phyloP scores from a whole-genome alignment of 1,140 invertebrate species.

The Micrasema minimum region DNA sequence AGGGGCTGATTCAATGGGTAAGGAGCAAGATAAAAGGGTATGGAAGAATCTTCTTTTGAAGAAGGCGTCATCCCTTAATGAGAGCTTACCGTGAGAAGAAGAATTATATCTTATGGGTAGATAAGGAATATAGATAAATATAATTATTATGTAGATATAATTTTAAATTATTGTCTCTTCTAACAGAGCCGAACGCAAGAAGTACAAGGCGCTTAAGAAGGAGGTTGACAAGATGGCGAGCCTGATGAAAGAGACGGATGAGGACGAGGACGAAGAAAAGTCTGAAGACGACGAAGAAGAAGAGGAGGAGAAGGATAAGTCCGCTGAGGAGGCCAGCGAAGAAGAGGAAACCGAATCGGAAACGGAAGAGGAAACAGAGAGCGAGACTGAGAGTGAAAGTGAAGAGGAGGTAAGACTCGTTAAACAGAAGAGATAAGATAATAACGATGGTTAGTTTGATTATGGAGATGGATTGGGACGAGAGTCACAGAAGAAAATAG shows the following conservation, averaged over 20 bases:
- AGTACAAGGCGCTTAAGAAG: constrained; percentile 81
- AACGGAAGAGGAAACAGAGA: constrained; percentile 68
- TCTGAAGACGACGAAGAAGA: constrained; percentile 74
- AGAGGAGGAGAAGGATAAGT: constrained; percentile 73
- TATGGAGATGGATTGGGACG: constrained; percentile 81
- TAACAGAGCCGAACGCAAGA: constrained; percentile 77
- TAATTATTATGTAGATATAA: too few relatives aligned
- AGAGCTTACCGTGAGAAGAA: too few relatives aligned
- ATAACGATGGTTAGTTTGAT: constrained; percentile 89
- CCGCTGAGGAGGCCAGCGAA: constrained; percentile 69
- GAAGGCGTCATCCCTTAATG: too few relatives aligned
- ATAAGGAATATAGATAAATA: too few relatives aligned
- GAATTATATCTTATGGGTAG: too few relatives aligned
- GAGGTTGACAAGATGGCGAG: constrained; percentile 91
- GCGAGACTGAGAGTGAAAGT: constrained; percentile 74
- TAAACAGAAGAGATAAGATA: neutral
- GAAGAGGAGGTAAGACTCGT: constrained; percentile 68
- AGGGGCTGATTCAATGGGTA: too few relatives aligned
- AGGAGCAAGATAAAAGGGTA: too few relatives aligned
- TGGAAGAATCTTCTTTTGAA: too few relatives aligned
- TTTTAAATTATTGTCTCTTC: too few relatives aligned
- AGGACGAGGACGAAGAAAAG: constrained; percentile 77
- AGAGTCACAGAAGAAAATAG: constrained; percentile 71
- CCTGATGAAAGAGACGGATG: constrained; percentile 81
- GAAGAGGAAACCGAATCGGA: constrained; percentile 73